Evolutionary conservation across 2,113 vertebrate species (phyloP), one percentile per base, ranked within the genome.

Genomic region (Grantiella picta): DNA sequence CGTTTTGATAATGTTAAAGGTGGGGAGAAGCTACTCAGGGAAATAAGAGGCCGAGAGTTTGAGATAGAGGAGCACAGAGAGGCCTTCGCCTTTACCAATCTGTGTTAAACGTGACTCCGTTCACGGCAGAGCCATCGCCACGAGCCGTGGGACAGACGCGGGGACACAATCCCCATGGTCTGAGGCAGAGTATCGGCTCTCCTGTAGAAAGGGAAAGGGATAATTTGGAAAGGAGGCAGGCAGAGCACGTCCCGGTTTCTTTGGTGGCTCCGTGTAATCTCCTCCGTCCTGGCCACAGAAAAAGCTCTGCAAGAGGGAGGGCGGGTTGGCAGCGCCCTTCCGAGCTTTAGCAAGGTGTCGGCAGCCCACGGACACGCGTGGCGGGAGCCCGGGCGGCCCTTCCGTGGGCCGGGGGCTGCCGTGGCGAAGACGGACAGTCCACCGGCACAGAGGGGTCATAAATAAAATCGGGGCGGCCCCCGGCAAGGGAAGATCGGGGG

Each of bases 201-300:
- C 13, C 42, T 2, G 54, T 9, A 27, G 24, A 3, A 57, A 3
- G 21, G 15, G 31, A 31, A 38, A 5, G 29, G 70, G 49, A 21
- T 18, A 15, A 31, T 66, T 54, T 33, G 73, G 61, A 49, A 90
- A 47, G 31, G 35, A 60, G 52, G 38, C 50, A 40, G 47, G 33
- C 54, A 82, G 38, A 82, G 38, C 56, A 6, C 21, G 59, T 36
- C 89, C 77, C 86, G 16, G 45, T 94, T 92, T 95, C 96, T 92
- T 90, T 63, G 44, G 69, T 38, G 64, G 11, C 49, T 95, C 77
- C 27, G 5, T 36, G 78, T 44, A 31, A 18, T 19, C 33, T 54
- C 77, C 69, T 91, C 72, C 9, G 5, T 52, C 49, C 35, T 13
- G 42, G 65, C 33, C 22, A 6, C 47, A 31, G 42, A 28, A 71